Evolutionary conservation across 2,797 vertebrate species (phyloP), one percentile per base, ranked within the genome.

Genomic region (Nothura maculosa): DNA sequence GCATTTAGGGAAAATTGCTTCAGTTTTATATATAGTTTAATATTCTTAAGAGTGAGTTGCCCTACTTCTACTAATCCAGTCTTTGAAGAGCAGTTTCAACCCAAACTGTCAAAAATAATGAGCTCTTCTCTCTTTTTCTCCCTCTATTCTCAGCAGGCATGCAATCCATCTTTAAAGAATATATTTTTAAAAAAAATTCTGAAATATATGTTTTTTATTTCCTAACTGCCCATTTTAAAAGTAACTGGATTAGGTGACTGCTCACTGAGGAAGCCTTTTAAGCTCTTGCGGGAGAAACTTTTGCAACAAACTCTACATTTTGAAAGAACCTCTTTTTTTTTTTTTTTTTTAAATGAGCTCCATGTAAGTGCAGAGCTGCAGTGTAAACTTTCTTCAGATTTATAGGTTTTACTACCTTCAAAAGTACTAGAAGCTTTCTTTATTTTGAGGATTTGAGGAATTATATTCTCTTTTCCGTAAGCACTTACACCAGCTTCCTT

Each of bases 381-480:
- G 16, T 57, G 54, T 55, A 55, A n/a, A 55, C 54, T 28, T 70
- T 12, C 80, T 43, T 69, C n/a, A 66, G 66, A 30, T 16, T 30
- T 58, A 42, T 0, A 0, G 28, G n/a, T 28, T 55, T 40, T 58
- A 16, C 34, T 85, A 20, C 8, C 48, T n/a, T 54, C 52, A 45
- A 12, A 63, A 24, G 61, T 85, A 30, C 72, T 61, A 15, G 66
- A 77, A 6, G 17, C 24, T 67, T 30, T 47, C 38, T 60, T 42
- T 77, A n/a, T 54, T 22, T 81, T 92, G 12, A 25, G 43, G 50
- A 8, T 77, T 19, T 54, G 30, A 30, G 30, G 22, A 78, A 45
- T 63, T 76, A 3, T 4, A 30, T 87, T 83, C 0, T 0, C 7
- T 90, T 70, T 87, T 63, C 43, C 0, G 0, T 45, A 24, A 52